phyloP scores from a whole-genome alignment of 1,140 invertebrate species.

The Drosophila malerkotliana region DNA sequence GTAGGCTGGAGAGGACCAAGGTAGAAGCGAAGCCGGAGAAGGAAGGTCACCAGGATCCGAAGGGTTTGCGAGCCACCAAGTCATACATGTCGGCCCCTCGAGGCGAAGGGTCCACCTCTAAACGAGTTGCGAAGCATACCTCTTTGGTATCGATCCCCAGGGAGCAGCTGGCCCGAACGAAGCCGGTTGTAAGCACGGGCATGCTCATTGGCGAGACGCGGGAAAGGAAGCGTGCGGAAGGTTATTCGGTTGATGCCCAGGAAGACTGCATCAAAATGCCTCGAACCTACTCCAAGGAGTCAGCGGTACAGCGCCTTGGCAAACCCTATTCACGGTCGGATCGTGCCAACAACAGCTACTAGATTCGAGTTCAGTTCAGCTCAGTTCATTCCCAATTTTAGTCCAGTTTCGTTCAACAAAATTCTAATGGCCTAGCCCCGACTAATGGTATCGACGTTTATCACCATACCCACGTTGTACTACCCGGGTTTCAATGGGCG shows the following conservation, averaged over 20 bases:
- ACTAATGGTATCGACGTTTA: not conserved
- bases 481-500: not conserved
- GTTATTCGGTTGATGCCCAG: not conserved
- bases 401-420: not conserved
- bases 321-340: not conserved
- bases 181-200: not conserved
- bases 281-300: conserved; percentile 27
- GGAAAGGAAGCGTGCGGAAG: not conserved
- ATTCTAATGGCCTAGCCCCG: not conserved
- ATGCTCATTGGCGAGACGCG: conserved; percentile 24
- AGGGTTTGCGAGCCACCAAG: not conserved
- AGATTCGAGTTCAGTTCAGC: not conserved
- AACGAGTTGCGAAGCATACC: no score
- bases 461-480: not conserved
- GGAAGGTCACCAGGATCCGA: not conserved
- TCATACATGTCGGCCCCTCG: not conserved
- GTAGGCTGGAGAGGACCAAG: not conserved
- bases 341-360: conserved; percentile 17
- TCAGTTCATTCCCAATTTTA: not conserved
- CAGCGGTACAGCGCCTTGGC: conserved; percentile 48
- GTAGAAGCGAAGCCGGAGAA: not conserved
- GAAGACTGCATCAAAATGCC: conserved; percentile 29
- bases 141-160: not conserved
- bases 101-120: no score
- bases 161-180: not conserved